Percentiles rank a stretch among this genome's conserved stretches.
These are phyloP conservation scores for Ochotona curzoniae DNA, from an alignment of 2,113 vertebrate genomes.

Conservation along the genomic window DNA sequence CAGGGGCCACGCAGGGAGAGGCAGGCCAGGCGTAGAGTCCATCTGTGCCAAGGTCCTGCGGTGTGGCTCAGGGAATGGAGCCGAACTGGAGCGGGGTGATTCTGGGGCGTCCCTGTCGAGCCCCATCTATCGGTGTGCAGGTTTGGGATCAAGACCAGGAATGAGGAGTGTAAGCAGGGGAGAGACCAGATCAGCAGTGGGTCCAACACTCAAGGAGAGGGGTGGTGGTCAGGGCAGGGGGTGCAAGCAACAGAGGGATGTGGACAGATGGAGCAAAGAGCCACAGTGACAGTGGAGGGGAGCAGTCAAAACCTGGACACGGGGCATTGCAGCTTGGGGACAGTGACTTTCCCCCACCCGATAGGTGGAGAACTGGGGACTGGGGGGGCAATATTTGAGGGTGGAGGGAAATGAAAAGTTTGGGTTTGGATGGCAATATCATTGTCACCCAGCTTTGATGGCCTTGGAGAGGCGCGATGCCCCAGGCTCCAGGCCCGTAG, in stretches of 20 bases:
- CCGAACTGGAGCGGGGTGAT: fast-evolving
- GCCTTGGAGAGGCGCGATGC: neutral
- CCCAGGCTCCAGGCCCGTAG: neutral
- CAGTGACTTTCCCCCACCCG: fast-evolving
- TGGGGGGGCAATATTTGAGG: too few relatives aligned
- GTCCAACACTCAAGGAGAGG: neutral
- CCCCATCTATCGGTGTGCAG: fast-evolving
- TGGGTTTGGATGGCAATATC: neutral
- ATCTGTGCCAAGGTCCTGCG: conserved; percentile 12
- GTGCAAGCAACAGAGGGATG: fast-evolving
- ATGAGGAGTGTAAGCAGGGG: neutral
- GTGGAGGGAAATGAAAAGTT: neutral
- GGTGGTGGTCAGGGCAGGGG: neutral
- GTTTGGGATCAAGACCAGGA: neutral
- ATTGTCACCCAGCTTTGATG: neutral
- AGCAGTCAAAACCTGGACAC: fast-evolving
- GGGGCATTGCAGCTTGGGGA: neutral
- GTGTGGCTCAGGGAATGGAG: neutral
- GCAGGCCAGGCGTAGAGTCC: neutral
- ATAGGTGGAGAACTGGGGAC: too few relatives aligned
- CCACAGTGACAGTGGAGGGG: too few relatives aligned
- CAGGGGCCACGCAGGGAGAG: neutral
- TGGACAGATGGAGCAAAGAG: too few relatives aligned
- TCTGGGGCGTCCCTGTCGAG: neutral
- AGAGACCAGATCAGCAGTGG: neutral